Conservation (phyloP, 2,797 vertebrate genomes). For the Hydrocynus forskahlii region DNA sequence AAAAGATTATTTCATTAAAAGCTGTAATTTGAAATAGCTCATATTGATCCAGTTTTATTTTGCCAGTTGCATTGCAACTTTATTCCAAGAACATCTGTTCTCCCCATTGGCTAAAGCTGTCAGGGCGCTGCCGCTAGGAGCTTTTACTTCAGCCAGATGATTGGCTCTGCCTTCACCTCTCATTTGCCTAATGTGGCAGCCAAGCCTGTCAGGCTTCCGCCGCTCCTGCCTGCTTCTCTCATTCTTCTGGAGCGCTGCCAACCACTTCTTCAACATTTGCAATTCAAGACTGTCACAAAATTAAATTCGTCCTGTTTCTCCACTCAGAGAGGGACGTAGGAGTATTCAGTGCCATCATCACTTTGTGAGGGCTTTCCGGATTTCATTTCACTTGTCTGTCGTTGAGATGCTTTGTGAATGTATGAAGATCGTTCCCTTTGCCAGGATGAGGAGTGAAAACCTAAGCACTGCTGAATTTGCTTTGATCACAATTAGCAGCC, state of each 20-base stretch:
- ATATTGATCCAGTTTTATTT: constrained; percentile 43
- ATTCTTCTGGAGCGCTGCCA: constrained; percentile 59
- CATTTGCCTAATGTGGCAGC: constrained; percentile 63
- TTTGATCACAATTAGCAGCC: constrained; percentile 22
- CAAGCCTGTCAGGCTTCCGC: constrained; percentile 52
- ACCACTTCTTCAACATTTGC: constrained; percentile 61
- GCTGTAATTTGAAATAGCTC: constrained; percentile 49
- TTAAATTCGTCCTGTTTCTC: constrained; percentile 58
- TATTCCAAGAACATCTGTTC: constrained; percentile 19
- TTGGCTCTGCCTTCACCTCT: constrained; percentile 61
- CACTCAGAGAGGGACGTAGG: constrained; percentile 49
- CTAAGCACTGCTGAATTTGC: constrained; percentile 6
- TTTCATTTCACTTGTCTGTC: constrained; percentile 55
- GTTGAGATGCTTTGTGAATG: constrained; percentile 48
- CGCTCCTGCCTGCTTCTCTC: constrained; percentile 43
- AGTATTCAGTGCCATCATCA: constrained; percentile 58
- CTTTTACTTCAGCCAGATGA: constrained; percentile 54
- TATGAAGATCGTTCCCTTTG: constrained; percentile 31
- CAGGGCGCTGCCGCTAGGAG: constrained; percentile 40
- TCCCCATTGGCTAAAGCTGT: constrained; percentile 47
- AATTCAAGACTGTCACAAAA: constrained; percentile 64
- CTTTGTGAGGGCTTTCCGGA: constrained; percentile 55
- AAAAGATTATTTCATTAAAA: constrained; percentile 55
- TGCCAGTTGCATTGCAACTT: constrained; percentile 19
- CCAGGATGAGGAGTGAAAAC: constrained; percentile 15